Base-by-base conservation (phyloP, 2,113 vertebrate genomes). In the Xerus inauris region DNA sequence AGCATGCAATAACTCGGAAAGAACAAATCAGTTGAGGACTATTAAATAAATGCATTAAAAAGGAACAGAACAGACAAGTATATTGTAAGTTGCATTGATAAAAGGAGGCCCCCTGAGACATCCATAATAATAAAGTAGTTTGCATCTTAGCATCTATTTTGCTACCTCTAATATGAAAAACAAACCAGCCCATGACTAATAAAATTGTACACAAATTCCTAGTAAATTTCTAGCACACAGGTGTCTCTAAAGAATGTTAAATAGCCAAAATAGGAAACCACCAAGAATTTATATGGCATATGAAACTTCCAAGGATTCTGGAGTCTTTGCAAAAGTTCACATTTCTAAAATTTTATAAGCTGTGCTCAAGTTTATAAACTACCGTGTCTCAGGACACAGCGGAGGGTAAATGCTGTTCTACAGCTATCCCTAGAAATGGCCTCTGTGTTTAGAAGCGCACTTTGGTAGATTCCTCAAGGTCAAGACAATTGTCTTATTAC, bases 391-490 rank as follows among this genome's bases (percentile, higher is more conserved):
- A n/a, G 49, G 80, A 83, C 42, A 87, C 54, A 59, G 16, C n/a
- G 17, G n/a, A 76, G 24, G 59, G 38, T 35, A 87, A 79, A 83
- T 8, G 28, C 42, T 24, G 32, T 4, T 16, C 40, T 35, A 26
- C 77, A 35, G 30, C 35, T 1, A 77, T 45, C 67, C 72, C 75
- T 88, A 49, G 35, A 93, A 93, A 93, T 10, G 12, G 91, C 64
- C 83, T 83, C 82, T 71, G 73, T 51, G 51, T 73, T 71, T 89
- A 54, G 83, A 96, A 94, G 45, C 38, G 64, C 7, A 26, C 72
- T 84, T 71, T 10, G 38, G 90, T 51, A 84, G 47, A 8, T 75
- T 91, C 76, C 88, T 94, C 89, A 57, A 94, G 92, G 65, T 92
- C 95, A 95, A 96, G 51, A 45, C 59, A 4, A 35, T 45, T 83